Base-by-base conservation (phyloP, 92 coral and sea anemone species). In the Parazoanthus swiftii region DNA sequence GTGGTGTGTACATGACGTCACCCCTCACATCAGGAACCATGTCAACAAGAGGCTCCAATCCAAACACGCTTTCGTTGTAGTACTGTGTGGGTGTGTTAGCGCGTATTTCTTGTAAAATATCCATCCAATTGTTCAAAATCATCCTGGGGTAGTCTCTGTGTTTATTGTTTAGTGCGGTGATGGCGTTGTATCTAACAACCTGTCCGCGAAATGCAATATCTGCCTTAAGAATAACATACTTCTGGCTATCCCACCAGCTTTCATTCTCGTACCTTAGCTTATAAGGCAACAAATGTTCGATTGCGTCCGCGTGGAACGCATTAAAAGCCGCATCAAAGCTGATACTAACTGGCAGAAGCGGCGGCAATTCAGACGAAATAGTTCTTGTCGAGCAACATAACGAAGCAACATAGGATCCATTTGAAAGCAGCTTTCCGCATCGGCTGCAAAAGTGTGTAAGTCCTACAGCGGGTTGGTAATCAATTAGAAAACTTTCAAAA, bases 171-270 rank as follows among this genome's bases (percentile, higher is more conserved):
- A 89, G 63, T 15, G 88, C 96, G 0, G 96, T 91, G 25, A 95
- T 85, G 2, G 92, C 93, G 8, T 93, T 91, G 35, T 91, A 95
- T 38, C 98, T 79, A 74, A 95, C 85, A 16, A 95, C 98, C 85
- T 95, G 98, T 50, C 98, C 98, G 6, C 98, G 98, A 81, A 96
- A 96, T 33, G 91, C 20, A 68, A 95, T 38, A 81, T 96, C 98
- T 33, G 98, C 89, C 29, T 92, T 89, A 16, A 96, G 86, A 73
- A 96, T 96, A 66, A 96, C 91, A 66, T 95, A 96, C 86, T 95
- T 96, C 78, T 96, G 98, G 73, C 98, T 96, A 14, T 96, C 96
- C 98, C 98, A 96, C 98, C 98, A 96, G 78, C 98, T 95, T 74
- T 43, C 43, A 1, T 79, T 67, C 83, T 96, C 98, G 75, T 95